Conservation (phyloP, 2,113 vertebrate genomes). For the Catharus fuscescens region DNA sequence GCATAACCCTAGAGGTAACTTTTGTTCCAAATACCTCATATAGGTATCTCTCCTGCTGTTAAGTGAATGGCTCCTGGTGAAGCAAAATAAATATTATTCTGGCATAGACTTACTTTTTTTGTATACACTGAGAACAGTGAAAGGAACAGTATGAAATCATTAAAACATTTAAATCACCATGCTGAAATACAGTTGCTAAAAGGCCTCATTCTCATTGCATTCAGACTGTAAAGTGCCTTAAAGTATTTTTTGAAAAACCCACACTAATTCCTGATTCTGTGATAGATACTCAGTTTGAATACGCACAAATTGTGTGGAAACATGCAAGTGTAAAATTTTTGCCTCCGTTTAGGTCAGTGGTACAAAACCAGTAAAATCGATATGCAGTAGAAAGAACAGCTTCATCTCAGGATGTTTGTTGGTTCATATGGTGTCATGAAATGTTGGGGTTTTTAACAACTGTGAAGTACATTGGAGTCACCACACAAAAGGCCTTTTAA, state of each 20-base stretch:
- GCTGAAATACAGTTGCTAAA: slow-evolving; percentile 5
- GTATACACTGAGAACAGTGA: neutral
- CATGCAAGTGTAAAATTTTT: neutral
- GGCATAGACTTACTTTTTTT: slow-evolving; percentile 24
- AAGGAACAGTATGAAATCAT: slow-evolving; percentile 43
- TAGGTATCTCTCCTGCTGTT: slow-evolving; percentile 35
- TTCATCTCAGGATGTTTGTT: neutral
- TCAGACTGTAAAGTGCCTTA: neutral
- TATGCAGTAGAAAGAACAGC: neutral
- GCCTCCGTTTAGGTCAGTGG: neutral
- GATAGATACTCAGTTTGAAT: neutral
- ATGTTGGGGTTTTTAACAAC: neutral
- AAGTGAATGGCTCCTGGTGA: slow-evolving; percentile 1
- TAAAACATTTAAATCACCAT: slow-evolving; percentile 35
- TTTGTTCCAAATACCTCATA: slow-evolving; percentile 47
- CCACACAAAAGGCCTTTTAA: neutral
- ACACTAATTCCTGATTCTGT: neutral
- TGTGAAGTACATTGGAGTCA: neutral
- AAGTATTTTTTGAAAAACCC: neutral
- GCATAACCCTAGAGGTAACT: slow-evolving; percentile 36
- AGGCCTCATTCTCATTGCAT: neutral
- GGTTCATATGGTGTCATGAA: neutral
- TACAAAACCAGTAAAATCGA: neutral
- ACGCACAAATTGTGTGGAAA: neutral
- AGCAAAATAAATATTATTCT: slow-evolving; percentile 60